phyloP scores from a whole-genome alignment of 2,797 vertebrate genomes.

The Adrianichthys oophorus region DNA sequence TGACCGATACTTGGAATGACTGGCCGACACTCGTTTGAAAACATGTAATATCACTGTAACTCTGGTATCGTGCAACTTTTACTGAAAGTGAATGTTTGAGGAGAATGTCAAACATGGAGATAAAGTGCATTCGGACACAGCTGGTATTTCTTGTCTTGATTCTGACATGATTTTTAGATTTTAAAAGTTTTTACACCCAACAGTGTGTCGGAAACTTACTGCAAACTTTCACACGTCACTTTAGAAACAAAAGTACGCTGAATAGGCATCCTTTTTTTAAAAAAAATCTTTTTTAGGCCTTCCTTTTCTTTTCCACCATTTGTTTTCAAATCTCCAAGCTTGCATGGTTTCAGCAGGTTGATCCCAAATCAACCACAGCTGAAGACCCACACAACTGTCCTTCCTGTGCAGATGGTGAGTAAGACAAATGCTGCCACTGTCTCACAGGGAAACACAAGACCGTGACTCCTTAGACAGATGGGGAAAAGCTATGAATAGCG shows the following conservation, averaged over 20 bases:
- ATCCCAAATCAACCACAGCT: slow-evolving; percentile 38
- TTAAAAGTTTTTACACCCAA: slow-evolving; percentile 2
- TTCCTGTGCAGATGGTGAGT: slow-evolving; percentile 49
- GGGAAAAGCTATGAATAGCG: slow-evolving; percentile 39
- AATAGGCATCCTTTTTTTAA: neutral
- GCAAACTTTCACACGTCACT: slow-evolving; percentile 5
- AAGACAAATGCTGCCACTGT: slow-evolving; percentile 40
- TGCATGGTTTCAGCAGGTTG: slow-evolving; percentile 27
- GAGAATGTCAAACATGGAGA: no score
- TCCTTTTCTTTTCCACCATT: slow-evolving; percentile 5
- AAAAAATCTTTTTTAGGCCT: neutral
- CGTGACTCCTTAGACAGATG: slow-evolving; percentile 44
- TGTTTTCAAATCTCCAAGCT: slow-evolving; percentile 12
- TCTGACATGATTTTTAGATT: slow-evolving; percentile 8
- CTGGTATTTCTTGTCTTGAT: neutral
- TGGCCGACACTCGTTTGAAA: no score
- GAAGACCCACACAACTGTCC: slow-evolving; percentile 47
- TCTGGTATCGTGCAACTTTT: no score
- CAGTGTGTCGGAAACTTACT: neutral
- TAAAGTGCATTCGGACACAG: neutral
- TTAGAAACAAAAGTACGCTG: neutral
- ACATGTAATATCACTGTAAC: no score
- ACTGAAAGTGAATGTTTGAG: no score
- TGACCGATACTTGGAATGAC: no score
- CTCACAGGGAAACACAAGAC: slow-evolving; percentile 26